Evolutionary conservation across 2,888 invertebrate species (phyloP).

Genomic region (Lissocephala sabroskyi): DNA sequence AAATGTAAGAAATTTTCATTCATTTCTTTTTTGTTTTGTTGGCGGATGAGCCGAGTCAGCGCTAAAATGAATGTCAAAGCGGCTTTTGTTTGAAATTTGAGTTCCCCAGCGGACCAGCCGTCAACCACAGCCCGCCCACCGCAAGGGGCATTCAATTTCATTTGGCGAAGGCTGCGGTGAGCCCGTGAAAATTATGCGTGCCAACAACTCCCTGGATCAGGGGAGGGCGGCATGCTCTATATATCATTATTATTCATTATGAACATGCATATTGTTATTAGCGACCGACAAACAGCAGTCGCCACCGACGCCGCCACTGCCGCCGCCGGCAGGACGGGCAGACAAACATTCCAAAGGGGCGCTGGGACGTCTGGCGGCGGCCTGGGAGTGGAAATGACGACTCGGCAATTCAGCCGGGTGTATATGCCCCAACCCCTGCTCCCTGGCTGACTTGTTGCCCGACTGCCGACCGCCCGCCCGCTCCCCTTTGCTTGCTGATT

Average conservation of each 20-base stretch:
- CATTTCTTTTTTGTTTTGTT: too few species aligned
- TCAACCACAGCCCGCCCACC: too few species aligned
- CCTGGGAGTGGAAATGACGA: background rate
- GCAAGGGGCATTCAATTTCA: too few species aligned
- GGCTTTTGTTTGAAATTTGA: too few species aligned
- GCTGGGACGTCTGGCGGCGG: background rate
- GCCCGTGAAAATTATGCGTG: too few species aligned
- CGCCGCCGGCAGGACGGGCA: background rate
- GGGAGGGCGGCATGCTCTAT: background rate
- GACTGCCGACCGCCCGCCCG: background rate
- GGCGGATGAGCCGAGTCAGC: background rate
- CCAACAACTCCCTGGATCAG: background rate
- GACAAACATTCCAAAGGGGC: background rate
- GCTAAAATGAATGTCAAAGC: background rate
- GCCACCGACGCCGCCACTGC: background rate
- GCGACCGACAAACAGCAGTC: too few species aligned
- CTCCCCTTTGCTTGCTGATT: slow-evolving; percentile 20
- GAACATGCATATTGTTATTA: slow-evolving; percentile 4
- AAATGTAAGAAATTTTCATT: too few species aligned
- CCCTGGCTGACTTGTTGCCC: background rate
- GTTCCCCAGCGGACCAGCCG: too few species aligned
- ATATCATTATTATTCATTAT: slow-evolving; percentile 8
- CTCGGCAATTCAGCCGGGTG: background rate
- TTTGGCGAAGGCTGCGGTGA: too few species aligned
- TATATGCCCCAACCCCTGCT: background rate